Evolutionary conservation across 2,113 vertebrate species (phyloP).

Genomic region (Recurvirostra avosetta): DNA sequence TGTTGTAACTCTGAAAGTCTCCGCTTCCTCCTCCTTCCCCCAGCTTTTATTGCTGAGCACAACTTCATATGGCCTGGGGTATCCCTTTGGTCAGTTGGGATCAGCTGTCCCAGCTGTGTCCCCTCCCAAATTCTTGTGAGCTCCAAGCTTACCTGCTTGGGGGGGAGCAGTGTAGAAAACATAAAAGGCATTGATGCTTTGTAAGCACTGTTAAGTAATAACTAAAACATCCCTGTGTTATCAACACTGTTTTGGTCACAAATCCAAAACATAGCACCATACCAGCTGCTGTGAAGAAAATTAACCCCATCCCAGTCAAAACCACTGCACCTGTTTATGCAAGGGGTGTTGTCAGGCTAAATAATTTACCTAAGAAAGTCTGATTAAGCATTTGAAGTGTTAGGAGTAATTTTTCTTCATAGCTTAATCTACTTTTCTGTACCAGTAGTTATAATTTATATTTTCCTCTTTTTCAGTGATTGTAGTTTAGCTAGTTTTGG

Average conservation of each 20-base stretch:
- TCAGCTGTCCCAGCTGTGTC: neutral
- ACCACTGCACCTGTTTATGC: neutral
- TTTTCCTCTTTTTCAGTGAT: neutral
- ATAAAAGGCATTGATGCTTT: neutral
- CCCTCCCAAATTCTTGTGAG: neutral
- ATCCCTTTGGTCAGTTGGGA: neutral
- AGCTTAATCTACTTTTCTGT: neutral
- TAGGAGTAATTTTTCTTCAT: neutral
- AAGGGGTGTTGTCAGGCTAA: neutral
- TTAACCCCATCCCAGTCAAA: neutral
- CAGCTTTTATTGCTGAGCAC: neutral
- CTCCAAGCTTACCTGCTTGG: neutral
- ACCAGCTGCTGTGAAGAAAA: neutral
- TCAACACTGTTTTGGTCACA: neutral
- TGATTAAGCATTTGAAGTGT: neutral
- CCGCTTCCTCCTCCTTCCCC: neutral
- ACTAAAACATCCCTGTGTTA: neutral
- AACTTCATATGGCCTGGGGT: rapidly evolving
- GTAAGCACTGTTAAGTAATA: neutral
- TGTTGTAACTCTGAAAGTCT: rapidly evolving
- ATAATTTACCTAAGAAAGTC: neutral
- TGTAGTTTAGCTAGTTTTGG: neutral
- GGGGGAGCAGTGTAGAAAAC: neutral
- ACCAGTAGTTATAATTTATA: neutral
- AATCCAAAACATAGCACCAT: neutral